Base-by-base conservation (phyloP, 1,140 invertebrate species). In the Drosophila rufa region DNA sequence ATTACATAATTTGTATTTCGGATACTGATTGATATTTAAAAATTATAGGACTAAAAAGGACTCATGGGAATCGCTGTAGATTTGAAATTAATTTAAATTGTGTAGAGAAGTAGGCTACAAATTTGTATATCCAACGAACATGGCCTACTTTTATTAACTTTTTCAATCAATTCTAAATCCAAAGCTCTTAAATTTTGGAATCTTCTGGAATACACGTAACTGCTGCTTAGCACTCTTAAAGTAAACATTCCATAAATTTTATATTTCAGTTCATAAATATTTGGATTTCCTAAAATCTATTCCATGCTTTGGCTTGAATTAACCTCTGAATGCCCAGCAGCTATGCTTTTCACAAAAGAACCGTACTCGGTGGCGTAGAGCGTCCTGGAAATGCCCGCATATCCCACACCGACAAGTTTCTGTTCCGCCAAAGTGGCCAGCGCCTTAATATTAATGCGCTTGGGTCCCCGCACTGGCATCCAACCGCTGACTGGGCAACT, bases 401-500 rank as follows among this genome's bases (percentile, higher is more conserved):
- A 77, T 17, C 36, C 47, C 9, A 51, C 36, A 8, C 79, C 78
- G 6, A 91, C 11, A 6, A 87, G 61, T 12, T 59, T 79, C 17
- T 75, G 68, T 12, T 90, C 86, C 0, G 48, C 56, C 19, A 56
- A 17, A 38, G 69, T 48, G 25, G 70, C 25, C 40, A 65, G 53
- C 4, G 75, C 27, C n/a, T 69, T 22, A 4, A 42, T n/a, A 9
- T 45, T 57, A 1, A 91, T 64, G 42, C 92, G 94, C 50, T 80
- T 93, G 42, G 95, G 94, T 60, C 95, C 96, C 75, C 93, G 94
- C 2, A 96, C 95, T 48, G 96, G 96, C 93, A 96, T 96, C 96
- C 96, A 96, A 17, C 94, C 94, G 43, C 94, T 94, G 1, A 95
- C 93, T 30, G 95, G 95, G 33, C 94, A 94, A 75, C 94, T 93